These are phyloP conservation scores for Diadema setosum DNA, from an alignment of 35 echinoderm and acorn worm genomes.

Conservation along the genomic window DNA sequence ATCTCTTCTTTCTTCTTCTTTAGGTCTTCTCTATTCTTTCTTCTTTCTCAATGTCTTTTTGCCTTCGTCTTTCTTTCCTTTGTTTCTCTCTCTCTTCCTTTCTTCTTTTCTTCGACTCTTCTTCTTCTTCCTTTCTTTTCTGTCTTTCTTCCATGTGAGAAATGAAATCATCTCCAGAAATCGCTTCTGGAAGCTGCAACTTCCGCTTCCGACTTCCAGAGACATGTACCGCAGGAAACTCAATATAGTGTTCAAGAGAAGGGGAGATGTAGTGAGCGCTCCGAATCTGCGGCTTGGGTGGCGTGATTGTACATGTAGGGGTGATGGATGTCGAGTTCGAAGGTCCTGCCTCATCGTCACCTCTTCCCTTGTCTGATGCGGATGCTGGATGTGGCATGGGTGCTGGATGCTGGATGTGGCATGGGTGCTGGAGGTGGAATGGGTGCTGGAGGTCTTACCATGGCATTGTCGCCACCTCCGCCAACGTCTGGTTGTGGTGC, in stretches of 20 bases:
- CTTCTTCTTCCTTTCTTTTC: neutral
- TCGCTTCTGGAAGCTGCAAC: neutral
- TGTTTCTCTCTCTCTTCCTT: neutral
- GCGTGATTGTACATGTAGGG: too few relatives aligned
- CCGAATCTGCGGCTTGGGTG: neutral
- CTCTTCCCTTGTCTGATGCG: too few relatives aligned
- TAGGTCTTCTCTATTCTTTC: neutral
- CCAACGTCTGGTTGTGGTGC: too few relatives aligned
- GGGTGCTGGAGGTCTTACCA: too few relatives aligned
- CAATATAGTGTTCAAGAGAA: too few relatives aligned
- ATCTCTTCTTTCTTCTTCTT: too few relatives aligned
- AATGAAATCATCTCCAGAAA: neutral
- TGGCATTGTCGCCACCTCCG: too few relatives aligned
- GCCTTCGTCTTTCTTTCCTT: neutral
- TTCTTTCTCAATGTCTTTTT: neutral
- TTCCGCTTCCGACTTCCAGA: neutral
- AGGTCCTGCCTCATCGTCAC: too few relatives aligned
- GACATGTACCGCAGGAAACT: neutral
- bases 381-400: too few relatives aligned
- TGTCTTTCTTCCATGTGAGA: neutral
- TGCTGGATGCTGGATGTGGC: too few relatives aligned
- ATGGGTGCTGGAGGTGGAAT: too few relatives aligned
- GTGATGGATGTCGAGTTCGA: too few relatives aligned
- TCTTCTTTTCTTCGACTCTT: neutral
- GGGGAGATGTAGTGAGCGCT: neutral